Percentiles rank a stretch among this genome's conserved stretches.
Evolutionary conservation across 2,797 vertebrate species (phyloP).

Genomic region (Trichosurus vulpecula): DNA sequence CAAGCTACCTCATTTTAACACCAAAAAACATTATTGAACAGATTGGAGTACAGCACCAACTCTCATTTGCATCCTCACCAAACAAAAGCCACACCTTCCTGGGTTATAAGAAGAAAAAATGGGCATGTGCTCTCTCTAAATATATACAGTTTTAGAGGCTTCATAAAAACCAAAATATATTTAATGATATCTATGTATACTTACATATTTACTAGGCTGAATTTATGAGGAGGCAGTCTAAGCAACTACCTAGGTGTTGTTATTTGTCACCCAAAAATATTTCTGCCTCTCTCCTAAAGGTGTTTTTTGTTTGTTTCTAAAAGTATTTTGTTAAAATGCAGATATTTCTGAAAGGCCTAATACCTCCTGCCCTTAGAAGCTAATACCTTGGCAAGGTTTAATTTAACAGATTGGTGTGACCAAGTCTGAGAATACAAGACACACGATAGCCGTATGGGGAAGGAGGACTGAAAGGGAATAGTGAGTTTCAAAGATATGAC

Average conservation of each 20-base stretch:
- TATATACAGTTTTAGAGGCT: not conserved
- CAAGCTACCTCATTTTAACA: not conserved
- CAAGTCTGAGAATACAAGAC: not conserved
- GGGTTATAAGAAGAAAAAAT: constrained; percentile 16
- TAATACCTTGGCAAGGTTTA: not conserved
- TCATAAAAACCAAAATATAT: not conserved
- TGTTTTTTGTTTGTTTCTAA: not conserved
- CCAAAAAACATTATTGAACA: not conserved
- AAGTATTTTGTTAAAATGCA: not conserved
- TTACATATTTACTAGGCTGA: not conserved
- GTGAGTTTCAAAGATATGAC: not conserved
- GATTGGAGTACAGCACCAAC: not conserved
- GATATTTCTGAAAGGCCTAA: not conserved
- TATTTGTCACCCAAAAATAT: not conserved
- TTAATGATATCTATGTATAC: not conserved
- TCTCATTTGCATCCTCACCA: not conserved
- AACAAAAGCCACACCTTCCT: not conserved
- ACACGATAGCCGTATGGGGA: not conserved
- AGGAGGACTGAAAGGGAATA: not conserved
- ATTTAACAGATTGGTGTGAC: not conserved
- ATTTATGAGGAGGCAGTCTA: not conserved
- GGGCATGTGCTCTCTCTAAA: not conserved
- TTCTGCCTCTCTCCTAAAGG: not conserved
- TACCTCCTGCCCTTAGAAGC: not conserved
- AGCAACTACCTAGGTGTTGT: not conserved